Base-by-base conservation (phyloP, 2,797 vertebrate species). In the Echiichthys vipera region DNA sequence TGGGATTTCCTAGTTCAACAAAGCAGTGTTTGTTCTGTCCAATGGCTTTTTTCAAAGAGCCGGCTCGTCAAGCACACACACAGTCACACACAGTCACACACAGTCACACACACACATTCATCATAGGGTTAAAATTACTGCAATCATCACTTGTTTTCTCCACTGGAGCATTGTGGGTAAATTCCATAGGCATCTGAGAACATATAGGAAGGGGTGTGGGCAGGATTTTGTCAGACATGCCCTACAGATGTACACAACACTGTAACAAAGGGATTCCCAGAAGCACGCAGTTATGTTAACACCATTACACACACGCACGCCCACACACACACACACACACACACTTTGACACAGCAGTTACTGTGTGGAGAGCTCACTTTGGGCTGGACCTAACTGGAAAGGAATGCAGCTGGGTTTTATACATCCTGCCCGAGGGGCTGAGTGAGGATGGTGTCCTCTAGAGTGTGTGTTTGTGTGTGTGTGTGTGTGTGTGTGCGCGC, bases 331-430 rank as follows among this genome's bases (percentile, higher is more conserved):
- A 61, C 62, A 30, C 30, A 29, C 71, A 67, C 77, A 71, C 80
- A 77, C 81, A 65, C 74, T 79, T 82, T 86, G 88, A 92, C 90
- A 89, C 86, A 84, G 87, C 82, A 84, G 80, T 90, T 71, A 87
- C 83, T 93, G 91, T 93, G 92, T 86, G 86, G 88, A 93, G 89
- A 84, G 83, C 89, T 84, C 79, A 85, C 86, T 90, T 92, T 94
- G 92, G 93, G 93, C 87, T 90, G 93, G 91, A 92, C 90, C 81
- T 94, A 92, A 94, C 93, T 90, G 93, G 93, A 95, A 94, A 93
- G 93, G 93, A 94, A 95, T 95, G 92, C 88, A 85, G 89, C 63
- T 27, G 86, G 89, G 80, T 92, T 94, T 94, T 92, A 94, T 93
- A 92, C 92, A 92, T 94, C 94, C 93, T 92, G 92, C 84, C 82